These are phyloP conservation scores for Artibeus lituratus DNA, from an alignment of 2,797 vertebrate genomes.

Conservation along the genomic window DNA sequence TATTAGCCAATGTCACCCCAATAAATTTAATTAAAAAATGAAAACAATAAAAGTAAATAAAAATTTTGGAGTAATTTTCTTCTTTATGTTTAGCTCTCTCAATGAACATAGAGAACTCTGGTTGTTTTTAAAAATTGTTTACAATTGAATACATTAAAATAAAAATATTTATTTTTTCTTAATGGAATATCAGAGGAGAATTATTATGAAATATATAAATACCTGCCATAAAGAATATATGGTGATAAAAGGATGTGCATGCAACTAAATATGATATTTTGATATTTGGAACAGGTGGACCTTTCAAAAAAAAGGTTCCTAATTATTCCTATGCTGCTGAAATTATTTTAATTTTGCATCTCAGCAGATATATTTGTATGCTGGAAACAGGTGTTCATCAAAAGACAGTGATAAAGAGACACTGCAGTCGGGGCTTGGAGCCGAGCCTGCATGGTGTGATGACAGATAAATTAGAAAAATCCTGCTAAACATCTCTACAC, in stretches of 20 bases:
- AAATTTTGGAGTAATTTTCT: not conserved
- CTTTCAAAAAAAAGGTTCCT: constrained; percentile 88
- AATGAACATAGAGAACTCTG: not conserved
- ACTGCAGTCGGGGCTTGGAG: constrained; percentile 81
- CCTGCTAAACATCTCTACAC: constrained; percentile 84
- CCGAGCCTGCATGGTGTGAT: constrained; percentile 80
- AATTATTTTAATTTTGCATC: constrained; percentile 88
- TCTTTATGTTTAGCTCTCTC: not conserved
- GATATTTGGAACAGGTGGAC: constrained; percentile 93
- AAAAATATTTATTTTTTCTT: constrained; percentile 28
- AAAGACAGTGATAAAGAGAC: constrained; percentile 83
- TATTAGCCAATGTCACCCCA: not conserved
- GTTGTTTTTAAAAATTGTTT: not conserved
- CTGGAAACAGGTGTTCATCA: constrained; percentile 93
- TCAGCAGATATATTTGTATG: constrained; percentile 88
- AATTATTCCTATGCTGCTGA: constrained; percentile 93
- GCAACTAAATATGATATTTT: constrained; percentile 83
- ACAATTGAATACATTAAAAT: constrained; percentile 28
- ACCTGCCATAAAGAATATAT: constrained; percentile 43
- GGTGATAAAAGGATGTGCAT: constrained; percentile 43
- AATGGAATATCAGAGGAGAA: constrained; percentile 52
- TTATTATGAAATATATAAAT: constrained; percentile 14
- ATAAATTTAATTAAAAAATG: not conserved
- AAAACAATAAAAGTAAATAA: not conserved
- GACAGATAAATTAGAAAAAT: constrained; percentile 88